Evolutionary conservation across 2,113 vertebrate species (phyloP).

Genomic region (Dasyornis broadbenti): DNA sequence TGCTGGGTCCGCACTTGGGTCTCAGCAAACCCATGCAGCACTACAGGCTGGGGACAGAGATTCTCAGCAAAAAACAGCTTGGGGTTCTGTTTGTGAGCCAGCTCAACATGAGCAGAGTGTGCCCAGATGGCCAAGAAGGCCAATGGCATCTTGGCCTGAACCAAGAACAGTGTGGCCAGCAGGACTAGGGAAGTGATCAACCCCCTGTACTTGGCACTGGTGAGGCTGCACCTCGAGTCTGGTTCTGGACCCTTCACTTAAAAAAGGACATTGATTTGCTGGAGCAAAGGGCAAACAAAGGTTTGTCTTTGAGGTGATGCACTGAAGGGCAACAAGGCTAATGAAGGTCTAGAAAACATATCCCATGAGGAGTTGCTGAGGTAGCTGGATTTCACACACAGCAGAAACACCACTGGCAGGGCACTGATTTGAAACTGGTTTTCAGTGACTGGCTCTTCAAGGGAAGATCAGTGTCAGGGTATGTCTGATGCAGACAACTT

Average conservation of each 20-base stretch:
- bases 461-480: neutral
- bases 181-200: neutral
- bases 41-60: neutral
- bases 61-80: neutral
- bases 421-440: neutral
- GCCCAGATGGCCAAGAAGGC: neutral
- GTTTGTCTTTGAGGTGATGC: neutral
- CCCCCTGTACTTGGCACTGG: neutral
- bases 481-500: neutral
- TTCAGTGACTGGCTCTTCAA: neutral
- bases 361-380: neutral
- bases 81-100: accelerated
- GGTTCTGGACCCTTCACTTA: neutral
- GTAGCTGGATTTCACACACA: accelerated
- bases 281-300: neutral
- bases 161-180: neutral
- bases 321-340: neutral
- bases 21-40: neutral
- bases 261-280: neutral
- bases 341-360: neutral
- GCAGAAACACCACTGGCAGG: neutral
- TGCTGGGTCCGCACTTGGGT: neutral
- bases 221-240: accelerated
- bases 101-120: neutral
- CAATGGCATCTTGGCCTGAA: neutral